phyloP scores from a whole-genome alignment of 2,888 invertebrate species.

The Drosophila hamatofila region DNA sequence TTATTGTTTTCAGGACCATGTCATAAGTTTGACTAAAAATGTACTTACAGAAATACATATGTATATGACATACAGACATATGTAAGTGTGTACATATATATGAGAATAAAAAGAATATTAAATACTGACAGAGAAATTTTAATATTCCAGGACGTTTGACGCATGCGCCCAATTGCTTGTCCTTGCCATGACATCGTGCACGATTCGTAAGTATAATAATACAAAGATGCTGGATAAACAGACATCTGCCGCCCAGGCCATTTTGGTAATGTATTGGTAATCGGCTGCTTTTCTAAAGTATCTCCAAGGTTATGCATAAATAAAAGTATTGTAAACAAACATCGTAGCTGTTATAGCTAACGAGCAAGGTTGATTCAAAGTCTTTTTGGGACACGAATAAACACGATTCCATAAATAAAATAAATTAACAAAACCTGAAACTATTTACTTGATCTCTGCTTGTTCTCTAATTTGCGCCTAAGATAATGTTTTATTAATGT shows the following conservation, averaged over 20 bases:
- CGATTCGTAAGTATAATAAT: slow-evolving; percentile 2
- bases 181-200: slow-evolving; percentile 60
- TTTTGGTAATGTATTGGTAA: neutral
- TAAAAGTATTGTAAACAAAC: neutral
- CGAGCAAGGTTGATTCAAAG: neutral
- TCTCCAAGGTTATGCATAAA: neutral
- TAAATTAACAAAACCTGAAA: too few relatives aligned
- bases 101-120: neutral
- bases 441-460: too few relatives aligned
- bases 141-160: slow-evolving; percentile 16
- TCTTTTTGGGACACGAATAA: too few relatives aligned
- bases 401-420: too few relatives aligned
- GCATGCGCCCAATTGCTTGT: slow-evolving; percentile 59
- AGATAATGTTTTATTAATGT: too few relatives aligned
- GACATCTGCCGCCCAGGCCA: neutral
- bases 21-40: too few relatives aligned
- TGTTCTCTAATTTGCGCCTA: too few relatives aligned
- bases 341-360: neutral
- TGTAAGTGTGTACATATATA: too few relatives aligned
- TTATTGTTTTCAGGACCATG: too few relatives aligned
- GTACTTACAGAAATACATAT: too few relatives aligned
- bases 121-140: neutral
- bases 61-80: too few relatives aligned
- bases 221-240: slow-evolving; percentile 10
- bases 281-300: too few relatives aligned